Evolutionary conservation across 1,140 invertebrate species (phyloP).

Genomic region (Drosophila pachea): DNA sequence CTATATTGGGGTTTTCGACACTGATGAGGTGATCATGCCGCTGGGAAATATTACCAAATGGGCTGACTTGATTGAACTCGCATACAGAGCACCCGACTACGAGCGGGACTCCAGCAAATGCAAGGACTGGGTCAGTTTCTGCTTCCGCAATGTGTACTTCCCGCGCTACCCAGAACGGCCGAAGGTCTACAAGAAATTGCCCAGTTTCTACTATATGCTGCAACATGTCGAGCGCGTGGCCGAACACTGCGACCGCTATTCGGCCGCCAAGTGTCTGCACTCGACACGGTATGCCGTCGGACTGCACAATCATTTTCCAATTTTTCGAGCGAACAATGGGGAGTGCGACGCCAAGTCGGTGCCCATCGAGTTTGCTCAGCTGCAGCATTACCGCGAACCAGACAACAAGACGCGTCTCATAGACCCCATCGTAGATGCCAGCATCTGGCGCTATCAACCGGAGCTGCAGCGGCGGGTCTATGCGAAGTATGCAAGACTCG

Average conservation of each 20-base stretch:
- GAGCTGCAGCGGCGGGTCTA: constrained; percentile 40
- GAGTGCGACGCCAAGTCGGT: constrained; percentile 56
- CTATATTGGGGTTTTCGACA: constrained; percentile 87
- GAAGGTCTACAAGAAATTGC: constrained; percentile 48
- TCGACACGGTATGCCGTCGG: constrained; percentile 45
- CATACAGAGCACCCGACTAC: constrained; percentile 44
- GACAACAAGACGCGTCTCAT: constrained; percentile 53
- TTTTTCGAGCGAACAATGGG: constrained; percentile 30
- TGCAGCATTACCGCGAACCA: constrained; percentile 68
- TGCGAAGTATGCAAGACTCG: constrained; percentile 44
- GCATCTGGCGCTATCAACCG: constrained; percentile 67
- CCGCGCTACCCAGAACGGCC: constrained; percentile 53
- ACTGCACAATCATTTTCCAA: constrained; percentile 64
- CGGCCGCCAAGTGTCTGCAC: constrained; percentile 65
- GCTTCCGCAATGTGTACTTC: constrained; percentile 65
- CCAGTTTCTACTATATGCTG: constrained; percentile 69
- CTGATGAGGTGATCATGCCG: constrained; percentile 89
- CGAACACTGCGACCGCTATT: constrained; percentile 41
- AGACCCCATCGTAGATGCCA: constrained; percentile 58
- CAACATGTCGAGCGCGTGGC: constrained; percentile 66
- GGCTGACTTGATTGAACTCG: constrained; percentile 50
- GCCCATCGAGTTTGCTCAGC: constrained; percentile 53
- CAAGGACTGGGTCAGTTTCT: constrained; percentile 56
- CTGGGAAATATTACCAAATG: constrained; percentile 80
- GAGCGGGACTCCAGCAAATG: constrained; percentile 15